phyloP scores from a whole-genome alignment of 1,140 invertebrate species.

The Drosophila truncata region DNA sequence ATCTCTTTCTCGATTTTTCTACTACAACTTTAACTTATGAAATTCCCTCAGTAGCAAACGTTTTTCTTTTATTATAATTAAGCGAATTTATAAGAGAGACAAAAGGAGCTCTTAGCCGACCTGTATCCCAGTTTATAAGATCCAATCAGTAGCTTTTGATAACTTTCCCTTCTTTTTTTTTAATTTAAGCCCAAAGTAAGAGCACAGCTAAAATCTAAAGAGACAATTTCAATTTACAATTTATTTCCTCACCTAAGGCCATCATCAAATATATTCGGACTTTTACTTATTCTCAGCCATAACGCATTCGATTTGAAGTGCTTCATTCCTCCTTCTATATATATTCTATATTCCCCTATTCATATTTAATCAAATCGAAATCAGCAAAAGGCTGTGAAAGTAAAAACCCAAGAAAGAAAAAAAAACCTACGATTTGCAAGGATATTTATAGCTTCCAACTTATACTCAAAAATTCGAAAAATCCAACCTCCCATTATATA shows the following conservation, averaged over 20 bases:
- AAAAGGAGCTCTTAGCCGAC: not conserved
- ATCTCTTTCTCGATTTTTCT: not conserved
- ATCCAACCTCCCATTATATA: not conserved
- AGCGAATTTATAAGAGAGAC: too few species aligned
- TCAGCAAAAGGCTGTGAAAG: not conserved
- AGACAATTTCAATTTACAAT: not conserved
- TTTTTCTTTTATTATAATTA: too few species aligned
- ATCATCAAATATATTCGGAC: not conserved
- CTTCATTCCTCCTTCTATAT: slow-evolving; percentile 5
- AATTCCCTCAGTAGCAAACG: too few species aligned
- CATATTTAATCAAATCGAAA: not conserved
- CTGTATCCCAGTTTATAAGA: too few species aligned
- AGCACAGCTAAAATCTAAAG: not conserved
- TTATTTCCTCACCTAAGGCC: not conserved
- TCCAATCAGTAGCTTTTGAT: not conserved
- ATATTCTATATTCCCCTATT: not conserved
- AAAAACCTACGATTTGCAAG: not conserved
- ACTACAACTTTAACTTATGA: not conserved
- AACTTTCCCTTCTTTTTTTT: not conserved
- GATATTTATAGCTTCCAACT: slow-evolving; percentile 3
- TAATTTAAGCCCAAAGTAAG: not conserved
- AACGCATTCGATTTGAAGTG: not conserved
- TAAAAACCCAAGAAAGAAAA: too few species aligned
- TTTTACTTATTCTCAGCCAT: not conserved
- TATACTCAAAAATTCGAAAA: slow-evolving; percentile 26